Conservation (phyloP, 2,797 vertebrate genomes). For the Scomberomorus guttatus region DNA sequence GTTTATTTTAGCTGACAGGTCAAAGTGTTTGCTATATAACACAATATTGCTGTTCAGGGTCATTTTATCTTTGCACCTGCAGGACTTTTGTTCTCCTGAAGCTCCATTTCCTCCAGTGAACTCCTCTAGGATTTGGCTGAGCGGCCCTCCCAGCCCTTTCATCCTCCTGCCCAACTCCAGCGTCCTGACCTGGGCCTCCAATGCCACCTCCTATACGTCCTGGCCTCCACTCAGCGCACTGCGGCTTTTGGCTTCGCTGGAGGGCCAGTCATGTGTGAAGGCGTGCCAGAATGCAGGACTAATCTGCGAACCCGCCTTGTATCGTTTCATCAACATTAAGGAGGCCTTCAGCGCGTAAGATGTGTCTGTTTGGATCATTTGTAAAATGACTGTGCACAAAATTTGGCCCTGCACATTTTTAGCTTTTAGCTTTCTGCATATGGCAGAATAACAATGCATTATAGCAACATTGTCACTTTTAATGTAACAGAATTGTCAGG, state of each 20-base stretch:
- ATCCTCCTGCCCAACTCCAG: conserved; percentile 87
- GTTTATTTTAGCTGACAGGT: conserved; percentile 26
- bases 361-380: not conserved
- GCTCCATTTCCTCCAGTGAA: conserved; percentile 78
- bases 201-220: conserved; percentile 70
- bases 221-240: conserved; percentile 93
- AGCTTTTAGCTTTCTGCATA: not conserved
- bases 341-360: conserved; percentile 93
- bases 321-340: conserved; percentile 93
- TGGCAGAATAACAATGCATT: not conserved
- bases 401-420: not conserved
- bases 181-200: conserved; percentile 87
- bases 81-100: conserved; percentile 86
- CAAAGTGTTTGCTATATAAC: conserved; percentile 10
- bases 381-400: not conserved
- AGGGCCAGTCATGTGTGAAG: conserved; percentile 88
- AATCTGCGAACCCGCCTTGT: conserved; percentile 94
- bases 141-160: conserved; percentile 78
- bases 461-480: not conserved
- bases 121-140: conserved; percentile 73
- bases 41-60: not conserved
- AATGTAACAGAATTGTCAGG: not conserved
- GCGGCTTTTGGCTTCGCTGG: conserved; percentile 86
- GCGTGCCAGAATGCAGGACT: conserved; percentile 89
- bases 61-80: conserved; percentile 34